phyloP scores from a whole-genome alignment of 2,888 invertebrate genomes.

The Mesoligia furuncula region DNA sequence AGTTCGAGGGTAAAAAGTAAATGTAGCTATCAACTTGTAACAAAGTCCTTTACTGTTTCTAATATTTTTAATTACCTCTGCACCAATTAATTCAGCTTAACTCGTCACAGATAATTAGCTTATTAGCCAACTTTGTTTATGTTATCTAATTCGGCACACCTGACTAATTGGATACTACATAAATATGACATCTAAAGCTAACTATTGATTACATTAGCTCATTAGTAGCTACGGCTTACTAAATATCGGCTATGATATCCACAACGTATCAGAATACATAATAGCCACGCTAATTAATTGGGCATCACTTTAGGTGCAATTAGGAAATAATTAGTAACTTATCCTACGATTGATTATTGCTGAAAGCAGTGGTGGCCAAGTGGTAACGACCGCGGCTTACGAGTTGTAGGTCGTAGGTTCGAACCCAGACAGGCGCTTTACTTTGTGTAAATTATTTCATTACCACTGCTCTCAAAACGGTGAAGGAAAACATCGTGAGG shows the following conservation, averaged over 20 bases:
- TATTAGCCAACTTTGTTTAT: conserved; percentile 30
- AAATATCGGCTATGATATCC: conserved; percentile 17
- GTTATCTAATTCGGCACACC: conserved; percentile 7
- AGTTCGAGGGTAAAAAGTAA: neutral
- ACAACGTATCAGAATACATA: conserved; percentile 8
- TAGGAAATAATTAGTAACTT: conserved; percentile 11
- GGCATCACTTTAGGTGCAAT: conserved; percentile 1
- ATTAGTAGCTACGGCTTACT: conserved; percentile 23
- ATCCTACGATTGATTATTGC: neutral
- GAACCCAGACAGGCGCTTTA: too few species aligned
- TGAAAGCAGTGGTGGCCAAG: neutral
- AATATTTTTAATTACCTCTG: conserved; percentile 9
- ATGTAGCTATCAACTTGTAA: neutral
- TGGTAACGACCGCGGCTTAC: too few species aligned
- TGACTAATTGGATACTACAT: conserved; percentile 25
- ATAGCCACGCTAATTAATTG: conserved; percentile 8
- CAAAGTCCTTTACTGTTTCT: neutral
- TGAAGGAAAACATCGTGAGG: too few species aligned
- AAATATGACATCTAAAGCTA: neutral
- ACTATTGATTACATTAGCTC: conserved; percentile 30
- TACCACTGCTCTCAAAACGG: too few species aligned
- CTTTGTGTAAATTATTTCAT: too few species aligned
- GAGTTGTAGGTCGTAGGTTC: too few species aligned
- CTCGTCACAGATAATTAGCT: conserved; percentile 30
- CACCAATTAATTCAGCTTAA: conserved; percentile 30